Evolutionary conservation across 2,797 vertebrate genomes (phyloP).

Genomic region (Scyliorhinus canicula): DNA sequence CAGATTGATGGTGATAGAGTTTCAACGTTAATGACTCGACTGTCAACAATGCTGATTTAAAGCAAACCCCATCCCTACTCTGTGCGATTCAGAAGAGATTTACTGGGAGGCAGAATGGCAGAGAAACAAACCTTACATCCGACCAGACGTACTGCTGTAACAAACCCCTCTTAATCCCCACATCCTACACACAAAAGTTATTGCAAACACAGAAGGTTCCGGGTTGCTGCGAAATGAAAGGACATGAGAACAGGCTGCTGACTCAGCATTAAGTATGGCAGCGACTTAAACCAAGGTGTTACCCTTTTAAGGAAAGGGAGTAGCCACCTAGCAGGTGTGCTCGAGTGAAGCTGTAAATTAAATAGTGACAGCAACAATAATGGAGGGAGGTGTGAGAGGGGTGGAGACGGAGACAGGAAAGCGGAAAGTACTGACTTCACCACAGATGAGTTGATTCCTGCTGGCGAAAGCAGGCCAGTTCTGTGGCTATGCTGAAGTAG

Average conservation of each 20-base stretch:
- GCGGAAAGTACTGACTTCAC: background rate
- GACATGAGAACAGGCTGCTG: background rate
- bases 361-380: background rate
- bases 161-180: background rate
- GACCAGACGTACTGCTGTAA: background rate
- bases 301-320: background rate
- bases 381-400: background rate
- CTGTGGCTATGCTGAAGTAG: background rate
- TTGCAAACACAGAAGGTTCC: background rate
- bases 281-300: background rate
- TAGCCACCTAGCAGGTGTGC: background rate
- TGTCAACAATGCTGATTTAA: conserved; percentile 11
- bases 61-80: background rate
- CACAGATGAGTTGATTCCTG: background rate
- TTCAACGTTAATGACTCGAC: conserved; percentile 21
- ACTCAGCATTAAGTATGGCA: background rate
- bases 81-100: background rate
- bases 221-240: background rate
- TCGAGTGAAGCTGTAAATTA: background rate
- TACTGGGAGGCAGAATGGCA: background rate
- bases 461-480: background rate
- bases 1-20: background rate
- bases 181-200: background rate
- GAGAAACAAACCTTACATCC: background rate
- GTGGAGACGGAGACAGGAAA: background rate